These are phyloP conservation scores for Halyomorpha halys DNA, from an alignment of 1,140 invertebrate species.

Conservation along the genomic window DNA sequence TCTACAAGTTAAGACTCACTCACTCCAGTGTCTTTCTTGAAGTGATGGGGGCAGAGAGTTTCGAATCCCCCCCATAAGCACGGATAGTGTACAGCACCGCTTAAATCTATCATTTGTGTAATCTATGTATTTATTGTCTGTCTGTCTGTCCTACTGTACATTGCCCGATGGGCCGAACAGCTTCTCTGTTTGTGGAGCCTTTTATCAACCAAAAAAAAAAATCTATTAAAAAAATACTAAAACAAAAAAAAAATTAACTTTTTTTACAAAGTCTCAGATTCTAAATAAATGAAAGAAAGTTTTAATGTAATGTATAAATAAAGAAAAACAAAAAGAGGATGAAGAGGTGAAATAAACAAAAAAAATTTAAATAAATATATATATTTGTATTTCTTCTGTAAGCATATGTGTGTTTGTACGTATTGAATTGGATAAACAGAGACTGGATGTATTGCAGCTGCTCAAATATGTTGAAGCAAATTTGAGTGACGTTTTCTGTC, in stretches of 20 bases:
- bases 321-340: not conserved
- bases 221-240: no score
- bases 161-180: conserved; percentile 13
- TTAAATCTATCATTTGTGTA: conserved; percentile 7
- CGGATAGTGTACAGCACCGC: conserved; percentile 11
- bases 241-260: not conserved
- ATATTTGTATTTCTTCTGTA: conserved; percentile 3
- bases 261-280: no score
- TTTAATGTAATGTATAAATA: not conserved
- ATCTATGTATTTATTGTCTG: conserved; percentile 8
- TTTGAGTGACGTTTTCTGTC: not conserved
- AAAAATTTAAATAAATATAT: conserved; percentile 1
- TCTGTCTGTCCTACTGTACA: conserved; percentile 5
- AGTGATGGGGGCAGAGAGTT: conserved; percentile 21
- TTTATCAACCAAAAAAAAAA: not conserved
- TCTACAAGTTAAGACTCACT: conserved; percentile 31
- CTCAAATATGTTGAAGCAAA: not conserved
- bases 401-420: not conserved
- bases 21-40: conserved; percentile 32
- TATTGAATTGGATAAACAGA: not conserved
- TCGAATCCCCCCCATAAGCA: not conserved
- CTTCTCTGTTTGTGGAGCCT: not conserved
- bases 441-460: not conserved
- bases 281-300: no score
- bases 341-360: conserved; percentile 1